phyloP scores from a whole-genome alignment of 1,140 invertebrate genomes.

The Drosophila pseudoananassae region DNA sequence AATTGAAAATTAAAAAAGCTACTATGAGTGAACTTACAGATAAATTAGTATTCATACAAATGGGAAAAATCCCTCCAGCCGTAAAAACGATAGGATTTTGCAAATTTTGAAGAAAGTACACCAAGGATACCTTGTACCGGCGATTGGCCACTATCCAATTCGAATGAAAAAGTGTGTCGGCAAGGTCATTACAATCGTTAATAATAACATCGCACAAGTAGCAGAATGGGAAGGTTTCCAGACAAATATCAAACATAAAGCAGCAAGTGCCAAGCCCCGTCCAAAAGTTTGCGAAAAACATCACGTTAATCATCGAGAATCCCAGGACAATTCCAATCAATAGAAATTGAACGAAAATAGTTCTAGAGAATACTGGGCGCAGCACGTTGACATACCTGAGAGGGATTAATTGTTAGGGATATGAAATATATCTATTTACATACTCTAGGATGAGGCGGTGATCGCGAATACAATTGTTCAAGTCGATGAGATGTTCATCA shows the following conservation, averaged over 20 bases:
- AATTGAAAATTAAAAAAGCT: not conserved
- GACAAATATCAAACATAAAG: constrained; percentile 33
- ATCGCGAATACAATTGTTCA: constrained; percentile 50
- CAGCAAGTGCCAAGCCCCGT: constrained; percentile 9
- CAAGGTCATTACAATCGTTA: constrained; percentile 44
- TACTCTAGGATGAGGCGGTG: constrained; percentile 57
- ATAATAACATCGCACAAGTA: constrained; percentile 57
- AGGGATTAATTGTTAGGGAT: not conserved
- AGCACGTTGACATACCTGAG: constrained; percentile 45
- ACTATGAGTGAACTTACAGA: constrained; percentile 23
- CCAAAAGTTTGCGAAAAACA: constrained; percentile 47
- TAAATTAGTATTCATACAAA: constrained; percentile 56
- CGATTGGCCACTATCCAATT: constrained; percentile 51
- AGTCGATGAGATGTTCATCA: constrained; percentile 33
- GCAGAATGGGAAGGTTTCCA: constrained; percentile 62
- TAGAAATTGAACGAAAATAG: constrained; percentile 40
- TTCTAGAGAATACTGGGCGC: constrained; percentile 38
- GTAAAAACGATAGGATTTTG: constrained; percentile 54
- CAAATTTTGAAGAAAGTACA: constrained; percentile 54
- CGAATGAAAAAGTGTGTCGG: constrained; percentile 55
- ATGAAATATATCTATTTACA: not conserved
- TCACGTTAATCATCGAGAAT: constrained; percentile 26
- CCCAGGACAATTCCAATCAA: constrained; percentile 42
- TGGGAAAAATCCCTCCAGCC: constrained; percentile 55
- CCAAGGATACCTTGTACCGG: constrained; percentile 34